Percentiles rank a stretch among this genome's conserved stretches.
phyloP scores from a whole-genome alignment of 1,140 invertebrate species.

The Aphaenogaster floridana region DNA sequence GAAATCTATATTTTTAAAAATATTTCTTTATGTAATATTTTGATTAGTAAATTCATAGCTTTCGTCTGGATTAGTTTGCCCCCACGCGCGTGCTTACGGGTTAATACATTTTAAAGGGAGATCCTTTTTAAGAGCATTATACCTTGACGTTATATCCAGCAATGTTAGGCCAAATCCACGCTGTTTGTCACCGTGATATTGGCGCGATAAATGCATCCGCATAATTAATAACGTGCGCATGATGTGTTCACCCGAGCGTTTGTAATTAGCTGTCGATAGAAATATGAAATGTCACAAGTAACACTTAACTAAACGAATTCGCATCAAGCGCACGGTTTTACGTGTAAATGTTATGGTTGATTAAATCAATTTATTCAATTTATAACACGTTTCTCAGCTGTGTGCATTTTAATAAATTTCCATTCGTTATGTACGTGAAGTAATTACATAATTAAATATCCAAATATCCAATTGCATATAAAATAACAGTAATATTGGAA shows the following conservation, averaged over 20 bases:
- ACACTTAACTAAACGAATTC: slow-evolving; percentile 54
- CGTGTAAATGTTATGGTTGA: slow-evolving; percentile 54
- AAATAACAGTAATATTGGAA: background rate
- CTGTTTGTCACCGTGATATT: slow-evolving; percentile 21
- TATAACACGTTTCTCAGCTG: slow-evolving; percentile 14
- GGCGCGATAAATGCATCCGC: slow-evolving; percentile 45
- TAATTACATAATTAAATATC: slow-evolving; percentile 32
- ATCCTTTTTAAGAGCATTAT: background rate
- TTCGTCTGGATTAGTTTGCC: no score
- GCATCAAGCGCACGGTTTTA: slow-evolving; percentile 40
- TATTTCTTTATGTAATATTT: no score
- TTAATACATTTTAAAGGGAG: background rate
- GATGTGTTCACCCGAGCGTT: slow-evolving; percentile 32
- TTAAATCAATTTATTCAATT: slow-evolving; percentile 50
- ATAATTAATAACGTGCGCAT: slow-evolving; percentile 48
- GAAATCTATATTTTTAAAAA: no score
- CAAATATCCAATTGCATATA: background rate
- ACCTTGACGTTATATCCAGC: background rate
- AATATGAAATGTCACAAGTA: slow-evolving; percentile 59
- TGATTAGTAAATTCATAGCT: no score
- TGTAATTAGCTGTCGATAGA: slow-evolving; percentile 56
- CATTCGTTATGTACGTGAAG: background rate
- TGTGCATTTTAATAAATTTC: slow-evolving; percentile 42
- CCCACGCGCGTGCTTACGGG: no score
- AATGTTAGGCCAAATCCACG: background rate